These are phyloP conservation scores for Malurus leucopterus DNA, from an alignment of 2,797 vertebrate genomes.

Conservation along the genomic window DNA sequence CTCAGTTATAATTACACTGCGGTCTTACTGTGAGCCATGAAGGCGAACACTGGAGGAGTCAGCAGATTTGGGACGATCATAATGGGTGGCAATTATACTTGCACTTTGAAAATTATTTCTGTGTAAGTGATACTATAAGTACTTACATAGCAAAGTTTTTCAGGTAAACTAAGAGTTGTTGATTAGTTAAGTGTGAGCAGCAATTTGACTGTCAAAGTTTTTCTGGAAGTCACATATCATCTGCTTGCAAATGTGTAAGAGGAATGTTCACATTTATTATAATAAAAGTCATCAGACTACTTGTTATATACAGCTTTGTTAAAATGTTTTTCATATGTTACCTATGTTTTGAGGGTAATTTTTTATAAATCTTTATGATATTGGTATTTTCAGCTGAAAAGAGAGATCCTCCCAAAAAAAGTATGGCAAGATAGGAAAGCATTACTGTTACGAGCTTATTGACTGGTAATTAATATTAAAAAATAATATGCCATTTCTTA, in stretches of 20 bases:
- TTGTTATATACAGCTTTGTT: not conserved
- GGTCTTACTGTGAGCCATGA: not conserved
- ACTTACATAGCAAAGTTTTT: not conserved
- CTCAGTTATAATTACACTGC: not conserved
- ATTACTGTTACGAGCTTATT: not conserved
- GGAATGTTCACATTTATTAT: not conserved
- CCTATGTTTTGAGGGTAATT: not conserved
- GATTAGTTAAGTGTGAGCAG: not conserved
- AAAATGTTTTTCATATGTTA: not conserved
- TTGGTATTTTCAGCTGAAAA: not conserved
- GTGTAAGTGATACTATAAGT: not conserved
- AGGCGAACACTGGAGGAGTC: not conserved
- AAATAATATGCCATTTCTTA: not conserved
- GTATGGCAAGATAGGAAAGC: rapidly evolving
- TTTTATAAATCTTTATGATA: not conserved
- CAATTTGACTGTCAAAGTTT: not conserved
- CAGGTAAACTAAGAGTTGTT: not conserved
- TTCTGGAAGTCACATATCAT: rapidly evolving
- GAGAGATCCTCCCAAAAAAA: not conserved
- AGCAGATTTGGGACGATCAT: not conserved
- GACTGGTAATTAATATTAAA: not conserved
- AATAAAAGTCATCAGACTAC: not conserved
- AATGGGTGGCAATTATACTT: not conserved
- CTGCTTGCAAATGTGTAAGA: not conserved
- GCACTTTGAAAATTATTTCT: not conserved